A percentile compares a stretch with the other conserved stretches of the same genome.
These are phyloP conservation scores for Microctonus hyperodae DNA, from an alignment of 2,888 invertebrate genomes.

Conservation along the genomic window DNA sequence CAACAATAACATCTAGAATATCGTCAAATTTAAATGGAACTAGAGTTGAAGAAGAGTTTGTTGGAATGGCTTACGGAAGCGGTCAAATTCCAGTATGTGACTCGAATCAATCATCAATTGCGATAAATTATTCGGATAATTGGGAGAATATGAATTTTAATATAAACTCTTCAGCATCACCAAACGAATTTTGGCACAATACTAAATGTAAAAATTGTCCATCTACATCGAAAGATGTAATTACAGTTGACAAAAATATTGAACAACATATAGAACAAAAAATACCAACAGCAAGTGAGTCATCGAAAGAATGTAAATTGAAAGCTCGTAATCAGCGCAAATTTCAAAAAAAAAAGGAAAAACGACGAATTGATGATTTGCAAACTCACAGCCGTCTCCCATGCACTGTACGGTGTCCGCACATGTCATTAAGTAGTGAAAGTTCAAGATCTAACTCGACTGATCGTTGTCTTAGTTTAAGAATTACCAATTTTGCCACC, in stretches of 20 bases:
- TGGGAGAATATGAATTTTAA: constrained; percentile 61
- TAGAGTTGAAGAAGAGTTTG: constrained; percentile 56
- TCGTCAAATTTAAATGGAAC: constrained; percentile 57
- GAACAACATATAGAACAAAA: constrained; percentile 52
- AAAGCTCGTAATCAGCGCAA: constrained; percentile 53
- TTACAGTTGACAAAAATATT: constrained; percentile 52
- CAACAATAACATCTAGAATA: constrained; percentile 51
- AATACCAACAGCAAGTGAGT: constrained; percentile 40
- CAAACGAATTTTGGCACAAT: constrained; percentile 59
- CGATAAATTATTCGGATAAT: constrained; percentile 60
- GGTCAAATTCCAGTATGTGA: constrained; percentile 59
- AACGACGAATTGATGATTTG: constrained; percentile 37
- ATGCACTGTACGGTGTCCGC: constrained; percentile 32
- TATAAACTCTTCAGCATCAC: constrained; percentile 42
- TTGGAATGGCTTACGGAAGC: constrained; percentile 58
- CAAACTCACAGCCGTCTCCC: constrained; percentile 32
- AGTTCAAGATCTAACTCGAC: constrained; percentile 60
- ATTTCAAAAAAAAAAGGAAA: constrained; percentile 45
- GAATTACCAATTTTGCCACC: constrained; percentile 53
- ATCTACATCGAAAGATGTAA: constrained; percentile 49
- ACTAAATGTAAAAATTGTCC: constrained; percentile 58
- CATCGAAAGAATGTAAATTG: constrained; percentile 48
- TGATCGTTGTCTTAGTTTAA: constrained; percentile 54
- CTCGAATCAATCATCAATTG: constrained; percentile 56
- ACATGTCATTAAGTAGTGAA: constrained; percentile 50